phyloP scores from a whole-genome alignment of 2,797 vertebrate species.

The Adelosebastes latens region DNA sequence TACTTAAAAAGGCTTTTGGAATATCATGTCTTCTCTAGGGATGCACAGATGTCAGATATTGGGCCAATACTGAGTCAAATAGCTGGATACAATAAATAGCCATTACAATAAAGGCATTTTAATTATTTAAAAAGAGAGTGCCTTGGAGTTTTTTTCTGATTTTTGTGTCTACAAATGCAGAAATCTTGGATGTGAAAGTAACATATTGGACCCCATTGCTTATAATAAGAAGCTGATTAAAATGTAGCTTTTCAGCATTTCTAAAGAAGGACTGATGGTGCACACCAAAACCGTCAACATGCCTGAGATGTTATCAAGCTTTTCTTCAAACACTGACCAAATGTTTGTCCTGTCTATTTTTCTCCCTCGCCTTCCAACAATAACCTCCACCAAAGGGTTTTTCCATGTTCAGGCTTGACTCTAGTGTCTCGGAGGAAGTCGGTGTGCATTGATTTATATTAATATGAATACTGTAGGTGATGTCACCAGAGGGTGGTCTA shows the following conservation, averaged over 20 bases:
- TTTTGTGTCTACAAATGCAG: not conserved
- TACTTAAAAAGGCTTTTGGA: not conserved
- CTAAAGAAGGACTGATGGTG: not conserved
- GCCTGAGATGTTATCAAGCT: not conserved
- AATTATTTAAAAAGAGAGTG: too few relatives aligned
- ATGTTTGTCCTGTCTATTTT: not conserved
- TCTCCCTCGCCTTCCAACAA: not conserved
- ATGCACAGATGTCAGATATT: too few relatives aligned
- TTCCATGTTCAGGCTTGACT: slow-evolving; percentile 38
- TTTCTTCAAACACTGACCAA: slow-evolving; percentile 20
- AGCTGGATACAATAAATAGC: too few relatives aligned
- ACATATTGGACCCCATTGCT: not conserved
- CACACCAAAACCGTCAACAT: not conserved
- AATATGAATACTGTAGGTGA: slow-evolving; percentile 63
- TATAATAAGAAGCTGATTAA: not conserved
- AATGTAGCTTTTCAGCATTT: not conserved
- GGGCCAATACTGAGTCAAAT: too few relatives aligned
- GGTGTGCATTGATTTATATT: slow-evolving; percentile 47
- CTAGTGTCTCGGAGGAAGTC: slow-evolving; percentile 25
- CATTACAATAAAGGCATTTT: too few relatives aligned
- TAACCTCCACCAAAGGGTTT: slow-evolving; percentile 46
- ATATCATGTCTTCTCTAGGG: not conserved
- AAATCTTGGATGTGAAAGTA: not conserved
- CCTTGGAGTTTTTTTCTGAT: too few relatives aligned
- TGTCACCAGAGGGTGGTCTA: slow-evolving; percentile 43